A percentile compares a stretch with the other conserved stretches of the same genome.
These are phyloP conservation scores for Acrossocheilus fasciatus DNA, from an alignment of 2,797 vertebrate species.

Conservation along the genomic window DNA sequence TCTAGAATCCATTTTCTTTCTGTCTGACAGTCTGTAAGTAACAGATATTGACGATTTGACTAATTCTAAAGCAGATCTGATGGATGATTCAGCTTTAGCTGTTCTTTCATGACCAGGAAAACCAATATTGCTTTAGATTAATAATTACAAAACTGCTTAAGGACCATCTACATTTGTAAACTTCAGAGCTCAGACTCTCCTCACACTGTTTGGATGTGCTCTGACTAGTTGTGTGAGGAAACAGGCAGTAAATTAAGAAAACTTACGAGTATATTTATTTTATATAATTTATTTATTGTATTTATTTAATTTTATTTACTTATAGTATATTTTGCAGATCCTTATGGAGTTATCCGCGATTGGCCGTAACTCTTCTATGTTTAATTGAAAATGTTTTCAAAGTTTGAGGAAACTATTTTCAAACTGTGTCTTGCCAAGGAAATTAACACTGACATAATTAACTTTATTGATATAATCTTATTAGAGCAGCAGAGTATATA, in stretches of 20 bases:
- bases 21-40: neutral
- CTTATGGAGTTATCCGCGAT: neutral
- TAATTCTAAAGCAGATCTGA: neutral
- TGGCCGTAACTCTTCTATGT: neutral
- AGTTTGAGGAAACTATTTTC: neutral
- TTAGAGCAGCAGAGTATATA: neutral
- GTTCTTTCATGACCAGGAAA: neutral
- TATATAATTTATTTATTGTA: neutral
- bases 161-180: neutral
- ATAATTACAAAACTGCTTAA: conserved; percentile 5
- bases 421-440: neutral
- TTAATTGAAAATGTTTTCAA: neutral
- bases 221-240: neutral
- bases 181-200: neutral
- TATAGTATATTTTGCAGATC: neutral
- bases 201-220: neutral
- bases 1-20: neutral
- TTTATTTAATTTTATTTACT: neutral
- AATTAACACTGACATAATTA: neutral
- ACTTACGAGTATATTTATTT: neutral
- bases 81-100: neutral
- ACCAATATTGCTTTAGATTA: neutral
- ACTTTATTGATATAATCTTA: neutral
- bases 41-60: neutral
- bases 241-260: neutral